Evolutionary conservation across 1,140 invertebrate species (phyloP), one percentile per base, ranked within the genome.

Genomic region (Eciton burchellii): DNA sequence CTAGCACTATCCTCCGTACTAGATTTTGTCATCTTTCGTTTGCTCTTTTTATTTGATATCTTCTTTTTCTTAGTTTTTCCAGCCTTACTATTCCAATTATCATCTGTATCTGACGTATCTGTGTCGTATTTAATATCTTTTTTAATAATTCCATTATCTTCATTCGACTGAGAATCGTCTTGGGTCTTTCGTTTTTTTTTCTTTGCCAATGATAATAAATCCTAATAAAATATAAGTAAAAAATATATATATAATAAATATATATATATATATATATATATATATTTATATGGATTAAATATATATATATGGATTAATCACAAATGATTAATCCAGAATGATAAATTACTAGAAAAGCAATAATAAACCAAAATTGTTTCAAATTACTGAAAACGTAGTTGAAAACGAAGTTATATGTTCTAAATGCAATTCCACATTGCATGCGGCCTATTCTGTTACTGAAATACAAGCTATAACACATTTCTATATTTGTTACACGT

Each of bases 171-270:
- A 0, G 94, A 94, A 60, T 94, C 95, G 91, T 94, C 94, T 70
- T 90, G 94, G 56, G 86, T 88, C 65, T 94, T 94, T 91, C 95
- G 95, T 90, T 97, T 97, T 89, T 97, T 97, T 92, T 98, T 98
- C 91, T 98, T 98, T 0, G 97, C 96, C 70, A 98, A 93, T 29
- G 97, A 97, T 87, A 98, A 92, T 84, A 98, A 96, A 94, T 98
- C 98, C 98, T 99, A n/a, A 35, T 49, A 43, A 91, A 68, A 41
- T 47, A 4, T 24, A 59, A 4, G 9, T 54, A 16, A 60, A 11
- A 82, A 35, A 41, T 47, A 14, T 19, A 52, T 41, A 71, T 0
- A 2, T 16, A 56, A n/a, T n/a, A 82, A 35, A 41, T 47, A 14
- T 19, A 52, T 41, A 71, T 0, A 2, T 16, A 56, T n/a, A n/a